These are phyloP conservation scores for Cheilosia scutellata DNA, from an alignment of 2,888 invertebrate species.

Conservation along the genomic window DNA sequence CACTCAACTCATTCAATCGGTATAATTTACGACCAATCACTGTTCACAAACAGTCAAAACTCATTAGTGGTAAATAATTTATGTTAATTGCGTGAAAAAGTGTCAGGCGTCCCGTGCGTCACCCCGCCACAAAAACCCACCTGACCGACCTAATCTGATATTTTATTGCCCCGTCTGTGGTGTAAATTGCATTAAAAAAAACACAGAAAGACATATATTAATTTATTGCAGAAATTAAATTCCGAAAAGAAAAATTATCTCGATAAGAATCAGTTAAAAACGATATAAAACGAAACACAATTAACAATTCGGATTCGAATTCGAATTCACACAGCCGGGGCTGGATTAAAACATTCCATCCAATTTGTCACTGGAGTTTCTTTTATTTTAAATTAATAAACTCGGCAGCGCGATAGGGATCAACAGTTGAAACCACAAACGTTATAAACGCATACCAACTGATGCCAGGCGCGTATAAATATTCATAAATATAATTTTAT, in stretches of 20 bases:
- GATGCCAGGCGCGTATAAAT: constrained; percentile 15
- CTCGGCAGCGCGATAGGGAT: constrained; percentile 34
- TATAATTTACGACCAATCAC: constrained; percentile 66
- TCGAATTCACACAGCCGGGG: not conserved
- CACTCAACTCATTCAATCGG: constrained; percentile 56
- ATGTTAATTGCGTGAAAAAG: constrained; percentile 69
- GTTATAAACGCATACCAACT: constrained; percentile 14
- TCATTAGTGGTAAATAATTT: constrained; percentile 68
- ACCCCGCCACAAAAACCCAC: constrained; percentile 14
- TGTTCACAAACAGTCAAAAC: constrained; percentile 70
- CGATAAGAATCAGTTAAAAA: constrained; percentile 50
- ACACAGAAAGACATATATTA: not conserved
- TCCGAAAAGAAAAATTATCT: constrained; percentile 47
- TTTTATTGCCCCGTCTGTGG: constrained; percentile 45
- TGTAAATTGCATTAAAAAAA: constrained; percentile 23
- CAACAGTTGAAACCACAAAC: constrained; percentile 20
- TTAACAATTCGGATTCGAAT: constrained; percentile 40
- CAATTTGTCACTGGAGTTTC: constrained; percentile 56
- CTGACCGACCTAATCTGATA: constrained; percentile 51
- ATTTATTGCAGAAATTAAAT: constrained; percentile 66
- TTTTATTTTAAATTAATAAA: constrained; percentile 57
- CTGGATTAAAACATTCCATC: constrained; percentile 66
- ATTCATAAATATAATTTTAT: constrained; percentile 44
- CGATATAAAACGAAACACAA: constrained; percentile 58
- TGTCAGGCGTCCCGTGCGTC: constrained; percentile 32